Conservation (phyloP, 2,888 invertebrate species). For the Andrena hattorfiana region DNA sequence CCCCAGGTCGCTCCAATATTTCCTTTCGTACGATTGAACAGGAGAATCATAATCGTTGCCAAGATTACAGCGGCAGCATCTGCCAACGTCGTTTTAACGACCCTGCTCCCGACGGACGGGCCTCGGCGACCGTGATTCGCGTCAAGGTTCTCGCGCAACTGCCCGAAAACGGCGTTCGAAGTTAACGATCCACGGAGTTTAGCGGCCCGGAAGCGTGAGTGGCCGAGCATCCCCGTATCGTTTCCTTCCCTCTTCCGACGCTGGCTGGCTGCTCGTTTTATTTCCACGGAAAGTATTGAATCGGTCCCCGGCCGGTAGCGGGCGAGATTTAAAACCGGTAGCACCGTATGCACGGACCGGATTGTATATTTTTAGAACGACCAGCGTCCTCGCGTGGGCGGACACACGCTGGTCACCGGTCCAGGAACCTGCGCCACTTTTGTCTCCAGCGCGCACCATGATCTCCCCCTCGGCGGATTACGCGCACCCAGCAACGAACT, state of each 20-base stretch:
- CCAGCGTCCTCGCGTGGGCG: slow-evolving; percentile 79
- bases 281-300: slow-evolving; percentile 61
- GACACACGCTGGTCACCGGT: slow-evolving; percentile 73
- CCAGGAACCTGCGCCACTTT: slow-evolving; percentile 69
- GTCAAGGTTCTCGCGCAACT: slow-evolving; percentile 29
- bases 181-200: slow-evolving; percentile 53
- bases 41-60: slow-evolving; percentile 37
- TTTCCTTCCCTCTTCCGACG: not conserved
- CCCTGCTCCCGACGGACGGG: not conserved
- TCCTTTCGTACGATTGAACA: not conserved
- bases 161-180: slow-evolving; percentile 31
- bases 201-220: slow-evolving; percentile 31
- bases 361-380: slow-evolving; percentile 80
- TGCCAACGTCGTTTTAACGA: slow-evolving; percentile 38
- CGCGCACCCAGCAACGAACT: not conserved
- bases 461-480: slow-evolving; percentile 28
- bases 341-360: slow-evolving; percentile 76
- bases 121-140: slow-evolving; percentile 21
- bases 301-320: slow-evolving; percentile 65
- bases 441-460: slow-evolving; percentile 54
- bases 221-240: slow-evolving; percentile 13
- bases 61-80: slow-evolving; percentile 18
- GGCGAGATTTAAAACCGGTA: slow-evolving; percentile 82
- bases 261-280: slow-evolving; percentile 48
- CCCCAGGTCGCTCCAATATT: not conserved